Conservation (phyloP, 1,140 invertebrate genomes). For the Trachymyrmex cornetzi region DNA sequence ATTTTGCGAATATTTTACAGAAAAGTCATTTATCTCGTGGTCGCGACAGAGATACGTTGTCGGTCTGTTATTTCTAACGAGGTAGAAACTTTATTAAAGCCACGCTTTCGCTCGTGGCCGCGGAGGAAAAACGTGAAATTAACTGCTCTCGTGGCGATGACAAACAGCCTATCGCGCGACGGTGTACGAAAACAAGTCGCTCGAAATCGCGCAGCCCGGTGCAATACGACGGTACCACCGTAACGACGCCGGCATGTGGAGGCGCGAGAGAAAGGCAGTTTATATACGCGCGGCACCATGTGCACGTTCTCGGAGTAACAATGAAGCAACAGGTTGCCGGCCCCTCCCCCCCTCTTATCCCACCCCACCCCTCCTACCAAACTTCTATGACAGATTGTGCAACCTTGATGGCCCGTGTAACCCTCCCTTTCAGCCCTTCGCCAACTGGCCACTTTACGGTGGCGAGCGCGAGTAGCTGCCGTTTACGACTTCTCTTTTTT, state of each 20-base stretch:
- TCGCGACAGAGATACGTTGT: conserved; percentile 11
- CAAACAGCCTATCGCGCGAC: conserved; percentile 58
- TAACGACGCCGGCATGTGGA: conserved; percentile 29
- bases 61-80: conserved; percentile 43
- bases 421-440: conserved; percentile 75
- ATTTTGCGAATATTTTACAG: conserved; percentile 1
- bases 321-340: conserved; percentile 77
- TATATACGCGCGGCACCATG: conserved; percentile 65
- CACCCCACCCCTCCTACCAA: conserved; percentile 50
- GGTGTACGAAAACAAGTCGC: conserved; percentile 61
- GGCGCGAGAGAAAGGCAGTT: conserved; percentile 66
- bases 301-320: conserved; percentile 74
- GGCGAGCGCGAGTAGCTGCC: conserved; percentile 33
- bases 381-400: conserved; percentile 78
- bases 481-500: conserved; percentile 69
- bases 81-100: conserved; percentile 49
- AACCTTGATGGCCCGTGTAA: conserved; percentile 78
- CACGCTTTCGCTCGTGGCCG: conserved; percentile 32
- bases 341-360: neutral
- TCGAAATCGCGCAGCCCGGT: conserved; percentile 56
- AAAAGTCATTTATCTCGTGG: neutral
- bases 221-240: conserved; percentile 52
- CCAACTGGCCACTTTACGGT: conserved; percentile 75
- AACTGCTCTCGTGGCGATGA: conserved; percentile 58
- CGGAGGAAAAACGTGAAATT: conserved; percentile 45